Base-by-base conservation (phyloP, 2,888 invertebrate genomes). In the Aradus depressus region DNA sequence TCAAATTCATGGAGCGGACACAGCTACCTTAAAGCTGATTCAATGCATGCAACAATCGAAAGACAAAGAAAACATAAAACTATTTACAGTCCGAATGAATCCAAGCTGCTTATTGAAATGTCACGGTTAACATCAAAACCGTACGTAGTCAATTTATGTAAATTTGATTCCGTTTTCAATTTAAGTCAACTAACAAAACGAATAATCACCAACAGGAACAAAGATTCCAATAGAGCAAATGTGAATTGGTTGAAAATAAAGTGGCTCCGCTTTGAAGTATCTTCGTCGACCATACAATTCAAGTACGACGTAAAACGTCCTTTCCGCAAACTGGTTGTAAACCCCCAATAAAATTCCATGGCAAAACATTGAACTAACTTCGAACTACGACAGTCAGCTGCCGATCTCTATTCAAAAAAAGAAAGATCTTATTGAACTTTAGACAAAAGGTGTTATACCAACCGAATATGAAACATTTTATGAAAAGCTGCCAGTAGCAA, bases 1-100 rank as follows among this genome's bases (percentile, higher is more conserved):
- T 32, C 10, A 47, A 47, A 19, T 47, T 47, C 16, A 35, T 47
- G 37, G 47, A 47, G 37, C 18, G 35, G 47, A 8, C 47, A 47
- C 25, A 14, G 14, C 12, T 23, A 35, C 14, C 18, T 47, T 2
- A 26, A 47, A 22, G 35, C 23, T 21, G 47, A 47, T 14, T 35
- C 35, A 16, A 47, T 37, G 6, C 47, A 47, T 37, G 35, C 47
- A 6, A n/a, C 47, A 3, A 37, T 47, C 5, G 47, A 47, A 23
- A 10, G 32, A 10, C 2, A 3, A 10, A 25, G 28, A 25, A 25
- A 42, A 25, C 42, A 2, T 12, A n/a, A 10, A 16, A 8, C 21
- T 23, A n/a, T 39, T 6, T 22, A 22, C 42, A 5, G 26, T 2
- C 25, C 26, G 2, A n/a, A 25, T 25, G 42, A 25, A 25, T 42